Conservation (phyloP, 2,797 vertebrate species). For the Erithacus rubecula region DNA sequence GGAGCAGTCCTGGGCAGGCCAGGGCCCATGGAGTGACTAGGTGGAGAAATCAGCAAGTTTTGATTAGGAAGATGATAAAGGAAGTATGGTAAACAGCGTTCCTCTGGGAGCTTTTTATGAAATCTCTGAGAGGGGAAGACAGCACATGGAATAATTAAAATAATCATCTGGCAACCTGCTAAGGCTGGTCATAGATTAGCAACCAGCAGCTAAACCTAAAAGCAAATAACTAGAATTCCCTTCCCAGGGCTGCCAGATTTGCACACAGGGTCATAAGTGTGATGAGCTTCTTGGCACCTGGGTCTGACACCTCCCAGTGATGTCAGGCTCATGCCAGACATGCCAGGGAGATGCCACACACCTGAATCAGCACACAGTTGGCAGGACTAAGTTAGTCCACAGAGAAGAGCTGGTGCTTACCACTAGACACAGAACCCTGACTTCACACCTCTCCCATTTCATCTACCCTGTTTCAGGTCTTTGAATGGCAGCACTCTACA, state of each 20-base stretch:
- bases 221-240: neutral
- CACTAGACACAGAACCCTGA: neutral
- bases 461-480: neutral
- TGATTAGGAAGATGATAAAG: neutral
- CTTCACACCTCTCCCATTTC: neutral
- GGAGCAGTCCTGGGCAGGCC: neutral
- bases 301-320: neutral
- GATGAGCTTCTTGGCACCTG: neutral
- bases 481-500: accelerated
- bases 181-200: neutral
- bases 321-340: neutral
- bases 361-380: neutral
- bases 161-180: neutral
- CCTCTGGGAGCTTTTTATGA: neutral
- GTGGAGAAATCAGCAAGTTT: neutral
- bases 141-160: neutral
- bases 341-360: neutral
- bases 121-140: neutral
- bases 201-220: neutral
- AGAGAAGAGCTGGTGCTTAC: neutral
- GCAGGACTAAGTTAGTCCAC: neutral
- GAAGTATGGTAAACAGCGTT: accelerated
- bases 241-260: neutral
- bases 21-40: neutral
- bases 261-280: neutral